phyloP scores from a whole-genome alignment of 2,113 vertebrate genomes.

The Rhinoderma darwinii region DNA sequence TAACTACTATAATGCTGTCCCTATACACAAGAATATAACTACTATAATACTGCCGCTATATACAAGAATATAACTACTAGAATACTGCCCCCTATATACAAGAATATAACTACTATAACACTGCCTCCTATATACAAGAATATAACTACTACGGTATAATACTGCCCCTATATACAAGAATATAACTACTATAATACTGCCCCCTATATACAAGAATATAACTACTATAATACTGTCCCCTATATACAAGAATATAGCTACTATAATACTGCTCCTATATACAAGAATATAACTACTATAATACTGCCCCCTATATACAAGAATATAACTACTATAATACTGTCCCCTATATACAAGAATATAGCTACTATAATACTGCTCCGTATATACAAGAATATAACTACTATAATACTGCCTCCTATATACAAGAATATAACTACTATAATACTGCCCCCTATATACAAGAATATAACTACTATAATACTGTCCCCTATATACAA shows the following conservation, averaged over 20 bases:
- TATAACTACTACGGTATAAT: constrained; percentile 12
- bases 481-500: too few relatives aligned
- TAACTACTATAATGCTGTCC: not conserved
- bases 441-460: not conserved
- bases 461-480: not conserved
- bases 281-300: constrained; percentile 18
- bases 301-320: not conserved
- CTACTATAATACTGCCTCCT: too few relatives aligned
- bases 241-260: too few relatives aligned
- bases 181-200: constrained; percentile 1
- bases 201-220: not conserved
- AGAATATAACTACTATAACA: constrained; percentile 5
- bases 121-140: not conserved
- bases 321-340: constrained; percentile 18
- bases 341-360: too few relatives aligned
- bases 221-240: too few relatives aligned
- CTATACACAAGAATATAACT: not conserved
- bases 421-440: too few relatives aligned
- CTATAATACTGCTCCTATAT: not conserved
- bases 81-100: not conserved
- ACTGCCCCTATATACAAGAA: not conserved
- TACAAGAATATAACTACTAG: constrained; percentile 4
- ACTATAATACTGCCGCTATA: not conserved
- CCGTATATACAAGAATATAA: too few relatives aligned
- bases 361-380: too few relatives aligned